Conservation (phyloP, 2,113 vertebrate genomes). For the Carettochelys insculpta region DNA sequence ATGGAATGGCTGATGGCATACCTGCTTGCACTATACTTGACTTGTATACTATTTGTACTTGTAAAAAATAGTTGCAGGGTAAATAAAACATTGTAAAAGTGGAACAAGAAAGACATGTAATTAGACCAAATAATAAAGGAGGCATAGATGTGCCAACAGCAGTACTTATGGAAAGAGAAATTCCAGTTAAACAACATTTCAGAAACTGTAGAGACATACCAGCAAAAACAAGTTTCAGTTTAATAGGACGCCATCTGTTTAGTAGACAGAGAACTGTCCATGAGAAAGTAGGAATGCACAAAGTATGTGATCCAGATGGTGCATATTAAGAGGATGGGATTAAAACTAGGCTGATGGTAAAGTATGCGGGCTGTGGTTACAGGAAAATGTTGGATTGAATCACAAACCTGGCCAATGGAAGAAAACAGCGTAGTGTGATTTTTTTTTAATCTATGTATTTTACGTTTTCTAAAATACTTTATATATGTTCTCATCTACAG, state of each 20-base stretch:
- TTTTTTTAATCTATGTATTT: neutral
- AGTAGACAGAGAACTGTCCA: neutral
- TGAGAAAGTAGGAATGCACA: neutral
- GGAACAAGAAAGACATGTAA: neutral
- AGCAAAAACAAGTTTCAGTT: neutral
- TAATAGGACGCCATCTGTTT: neutral
- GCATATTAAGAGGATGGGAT: neutral
- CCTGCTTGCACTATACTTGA: too few species aligned
- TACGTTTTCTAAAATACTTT: conserved; percentile 37
- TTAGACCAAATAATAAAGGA: too few species aligned
- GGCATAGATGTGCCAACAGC: too few species aligned
- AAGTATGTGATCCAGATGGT: neutral
- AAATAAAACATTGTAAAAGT: neutral
- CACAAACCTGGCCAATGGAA: neutral
- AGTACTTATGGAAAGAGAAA: neutral
- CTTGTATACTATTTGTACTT: neutral
- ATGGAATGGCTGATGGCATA: too few species aligned
- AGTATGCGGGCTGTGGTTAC: neutral
- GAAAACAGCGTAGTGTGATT: neutral
- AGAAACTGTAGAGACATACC: neutral
- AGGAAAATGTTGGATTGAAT: neutral
- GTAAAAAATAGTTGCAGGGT: neutral
- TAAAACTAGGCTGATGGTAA: neutral
- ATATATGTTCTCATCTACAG: conserved; percentile 78
- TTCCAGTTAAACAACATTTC: neutral